phyloP scores from a whole-genome alignment of 2,888 invertebrate species.

The Junonia oenone region DNA sequence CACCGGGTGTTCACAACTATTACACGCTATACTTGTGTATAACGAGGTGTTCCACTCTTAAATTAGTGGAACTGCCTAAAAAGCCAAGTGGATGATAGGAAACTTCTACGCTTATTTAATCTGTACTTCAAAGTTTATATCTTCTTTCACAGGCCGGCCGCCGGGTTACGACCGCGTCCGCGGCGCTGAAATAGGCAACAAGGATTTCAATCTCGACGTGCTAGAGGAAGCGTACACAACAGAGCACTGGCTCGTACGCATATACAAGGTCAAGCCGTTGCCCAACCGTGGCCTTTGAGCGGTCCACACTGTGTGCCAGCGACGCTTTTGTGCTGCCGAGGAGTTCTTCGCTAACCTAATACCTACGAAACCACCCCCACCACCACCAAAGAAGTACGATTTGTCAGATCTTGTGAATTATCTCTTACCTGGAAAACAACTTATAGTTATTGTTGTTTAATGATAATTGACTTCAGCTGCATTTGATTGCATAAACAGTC shows the following conservation, averaged over 20 bases:
- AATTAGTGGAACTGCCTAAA: no score
- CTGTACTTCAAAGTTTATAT: neutral
- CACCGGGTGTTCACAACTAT: no score
- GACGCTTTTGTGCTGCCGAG: neutral
- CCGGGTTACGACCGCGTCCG: constrained; percentile 97
- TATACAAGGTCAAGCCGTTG: constrained; percentile 97
- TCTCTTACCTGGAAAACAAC: no score
- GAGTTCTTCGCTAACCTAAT: neutral
- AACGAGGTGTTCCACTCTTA: no score
- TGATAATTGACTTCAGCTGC: no score
- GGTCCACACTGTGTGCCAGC: neutral
- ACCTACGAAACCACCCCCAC: constrained; percentile 82
- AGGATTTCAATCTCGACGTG: constrained; percentile 98
- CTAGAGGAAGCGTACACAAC: constrained; percentile 99
- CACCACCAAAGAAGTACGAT: no score
- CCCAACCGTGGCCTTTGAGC: constrained; percentile 90
- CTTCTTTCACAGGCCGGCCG: constrained; percentile 84
- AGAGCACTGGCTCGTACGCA: constrained; percentile 99
- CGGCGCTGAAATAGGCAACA: constrained; percentile 98
- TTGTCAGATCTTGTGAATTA: no score
- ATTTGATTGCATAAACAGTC: no score
- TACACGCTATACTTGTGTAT: no score
- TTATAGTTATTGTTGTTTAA: no score
- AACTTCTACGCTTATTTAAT: no score
- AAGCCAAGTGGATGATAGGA: no score